Percentiles rank a stretch among this genome's conserved stretches.
Conservation (phyloP, 37 sponge, comb jelly and placozoan genomes). For the Crambe crambe region DNA sequence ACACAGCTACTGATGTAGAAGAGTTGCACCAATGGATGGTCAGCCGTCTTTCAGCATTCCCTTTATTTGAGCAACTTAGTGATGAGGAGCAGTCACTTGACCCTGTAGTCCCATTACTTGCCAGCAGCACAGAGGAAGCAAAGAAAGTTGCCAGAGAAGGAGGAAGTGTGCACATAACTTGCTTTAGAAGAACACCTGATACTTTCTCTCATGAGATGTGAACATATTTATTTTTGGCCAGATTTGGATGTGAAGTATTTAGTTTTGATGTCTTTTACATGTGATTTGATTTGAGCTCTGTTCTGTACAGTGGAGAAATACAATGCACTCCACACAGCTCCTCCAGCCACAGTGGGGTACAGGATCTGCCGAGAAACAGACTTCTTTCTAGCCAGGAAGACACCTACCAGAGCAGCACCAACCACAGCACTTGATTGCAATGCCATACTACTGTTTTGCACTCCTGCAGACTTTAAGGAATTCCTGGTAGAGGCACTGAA, state of each 20-base stretch:
- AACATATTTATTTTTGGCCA: neutral
- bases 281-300: neutral
- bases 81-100: constrained; percentile 60
- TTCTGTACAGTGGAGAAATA: constrained; percentile 10
- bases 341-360: constrained; percentile 21
- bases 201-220: neutral
- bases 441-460: neutral
- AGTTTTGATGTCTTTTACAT: neutral
- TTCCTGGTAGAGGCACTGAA: neutral
- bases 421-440: constrained; percentile 11
- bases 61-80: constrained; percentile 75
- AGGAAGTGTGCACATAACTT: constrained; percentile 61
- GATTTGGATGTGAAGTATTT: neutral
- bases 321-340: constrained; percentile 14
- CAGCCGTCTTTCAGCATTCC: constrained; percentile 64
- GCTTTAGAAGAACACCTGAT: constrained; percentile 81
- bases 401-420: constrained; percentile 16
- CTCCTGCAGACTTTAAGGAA: neutral
- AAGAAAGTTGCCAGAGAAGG: constrained; percentile 85
- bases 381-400: constrained; percentile 39
- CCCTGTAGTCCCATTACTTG: constrained; percentile 66
- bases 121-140: constrained; percentile 88
- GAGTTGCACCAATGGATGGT: constrained; percentile 97
- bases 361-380: constrained; percentile 9
- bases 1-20: constrained; percentile 95